These are phyloP conservation scores for Creontiades dilutus DNA, from an alignment of 2,888 invertebrate species.

Conservation along the genomic window DNA sequence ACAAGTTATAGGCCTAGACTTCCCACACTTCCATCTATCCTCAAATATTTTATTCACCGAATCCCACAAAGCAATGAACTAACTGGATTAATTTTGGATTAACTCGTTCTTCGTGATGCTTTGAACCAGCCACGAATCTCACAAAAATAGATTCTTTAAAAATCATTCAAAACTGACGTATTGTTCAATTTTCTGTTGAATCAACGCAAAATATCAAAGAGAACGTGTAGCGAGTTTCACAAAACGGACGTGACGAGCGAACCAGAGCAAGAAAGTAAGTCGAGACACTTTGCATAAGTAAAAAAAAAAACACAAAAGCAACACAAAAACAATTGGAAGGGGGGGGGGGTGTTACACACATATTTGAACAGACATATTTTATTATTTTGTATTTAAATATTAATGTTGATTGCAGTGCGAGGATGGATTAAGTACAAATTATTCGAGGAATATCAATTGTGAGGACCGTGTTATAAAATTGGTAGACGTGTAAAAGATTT, in stretches of 20 bases:
- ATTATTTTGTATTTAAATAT: slow-evolving; percentile 62
- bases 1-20: too few species aligned
- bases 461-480: slow-evolving; percentile 46
- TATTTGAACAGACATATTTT: slow-evolving; percentile 43
- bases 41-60: too few species aligned
- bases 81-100: too few species aligned
- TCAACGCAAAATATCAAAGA: too few species aligned
- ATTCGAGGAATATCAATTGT: slow-evolving; percentile 2
- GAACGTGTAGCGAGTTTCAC: too few species aligned
- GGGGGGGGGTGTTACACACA: slow-evolving; percentile 58
- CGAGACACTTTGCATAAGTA: neutral
- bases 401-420: slow-evolving; percentile 46
- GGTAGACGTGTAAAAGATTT: slow-evolving; percentile 43
- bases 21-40: too few species aligned
- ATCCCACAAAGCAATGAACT: too few species aligned
- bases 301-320: slow-evolving; percentile 66
- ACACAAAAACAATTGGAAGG: slow-evolving; percentile 51
- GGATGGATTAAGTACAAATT: slow-evolving; percentile 46
- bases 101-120: too few species aligned
- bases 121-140: too few species aligned
- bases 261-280: neutral
- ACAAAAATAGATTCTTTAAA: too few species aligned
- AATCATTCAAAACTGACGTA: too few species aligned
- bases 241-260: neutral
- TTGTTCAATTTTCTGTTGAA: too few species aligned